A percentile compares a stretch with the other conserved stretches of the same genome.
These are phyloP conservation scores for Microcebus ravelobensis DNA, from an alignment of 2,113 vertebrate species.

Conservation along the genomic window DNA sequence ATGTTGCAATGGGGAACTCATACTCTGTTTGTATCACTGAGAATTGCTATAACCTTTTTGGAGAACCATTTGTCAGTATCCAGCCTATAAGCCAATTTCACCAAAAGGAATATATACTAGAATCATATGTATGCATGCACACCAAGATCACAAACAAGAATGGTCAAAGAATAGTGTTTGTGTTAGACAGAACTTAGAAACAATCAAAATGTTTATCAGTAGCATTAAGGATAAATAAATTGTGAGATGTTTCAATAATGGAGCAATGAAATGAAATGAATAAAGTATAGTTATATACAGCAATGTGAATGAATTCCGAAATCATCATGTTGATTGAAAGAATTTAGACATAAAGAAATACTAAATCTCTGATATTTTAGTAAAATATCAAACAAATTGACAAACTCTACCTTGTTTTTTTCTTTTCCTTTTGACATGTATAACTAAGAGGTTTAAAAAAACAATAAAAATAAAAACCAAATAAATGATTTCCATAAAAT, in stretches of 20 bases:
- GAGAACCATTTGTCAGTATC: neutral
- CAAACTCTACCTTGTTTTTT: rapidly evolving
- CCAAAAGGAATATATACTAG: neutral
- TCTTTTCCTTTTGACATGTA: neutral
- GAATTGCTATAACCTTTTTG: neutral
- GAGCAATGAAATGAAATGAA: neutral
- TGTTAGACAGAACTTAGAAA: neutral
- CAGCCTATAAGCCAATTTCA: neutral
- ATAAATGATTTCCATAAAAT: neutral
- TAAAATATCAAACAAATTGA: neutral
- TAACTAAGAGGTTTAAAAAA: neutral
- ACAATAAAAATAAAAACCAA: neutral
- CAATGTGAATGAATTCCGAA: neutral
- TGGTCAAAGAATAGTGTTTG: neutral
- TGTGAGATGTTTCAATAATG: neutral
- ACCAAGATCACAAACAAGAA: neutral
- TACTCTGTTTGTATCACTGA: neutral
- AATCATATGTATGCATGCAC: neutral
- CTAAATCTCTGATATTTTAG: neutral
- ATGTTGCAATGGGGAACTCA: neutral
- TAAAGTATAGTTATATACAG: neutral
- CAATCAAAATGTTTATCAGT: neutral
- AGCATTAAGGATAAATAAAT: neutral
- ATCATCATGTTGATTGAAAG: neutral
- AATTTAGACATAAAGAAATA: neutral